Evolutionary conservation across 2,113 vertebrate genomes (phyloP), one percentile per base, ranked within the genome.

Genomic region (Coryphaenoides rupestris): DNA sequence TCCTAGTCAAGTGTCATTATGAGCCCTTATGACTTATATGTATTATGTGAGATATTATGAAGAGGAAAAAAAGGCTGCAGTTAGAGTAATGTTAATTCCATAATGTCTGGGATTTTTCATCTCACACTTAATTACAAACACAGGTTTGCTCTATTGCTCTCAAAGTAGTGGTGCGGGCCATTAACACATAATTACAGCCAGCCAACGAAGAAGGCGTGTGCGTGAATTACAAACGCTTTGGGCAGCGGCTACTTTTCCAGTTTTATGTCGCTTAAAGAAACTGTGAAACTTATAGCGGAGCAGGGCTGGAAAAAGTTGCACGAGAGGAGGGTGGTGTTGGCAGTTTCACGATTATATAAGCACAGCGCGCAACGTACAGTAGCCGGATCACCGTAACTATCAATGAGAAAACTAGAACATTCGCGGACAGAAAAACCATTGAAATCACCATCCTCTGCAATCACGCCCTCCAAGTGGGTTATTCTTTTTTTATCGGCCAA

Each of bases 121-220:
- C 67, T 75, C 68, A 65, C 74, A 71, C 75, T 81, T 54, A 88
- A 83, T 81, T 79, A 74, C 60, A 78, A 78, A 78, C 72, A 74
- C 84, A 70, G 70, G 76, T 83, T 62, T 72, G 14, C 17, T 50
- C 17, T 50, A 16, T n/a, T 62, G 53, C 68, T 75, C 64, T 65
- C 75, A 83, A 81, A 83, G 80, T 76, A 75, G 70, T 54, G 33
- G 73, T 60, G 49, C 58, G 70, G 71, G 67, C 66, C 72, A 82
- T 87, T 83, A 84, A 86, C 84, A 87, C 81, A 77, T 87, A 80
- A 84, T 88, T 81, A 85, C 53, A 52, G 75, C 70, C 77, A 81
- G 84, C 75, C 74, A 81, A 85, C 83, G 84, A 74, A 53, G 84
- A 74, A 53, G 61, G 66, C 23, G 60, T 67, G 64, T 73, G 69